Evolutionary conservation across 2,888 invertebrate species (phyloP).

Genomic region (Hipparchia sbordonii): DNA sequence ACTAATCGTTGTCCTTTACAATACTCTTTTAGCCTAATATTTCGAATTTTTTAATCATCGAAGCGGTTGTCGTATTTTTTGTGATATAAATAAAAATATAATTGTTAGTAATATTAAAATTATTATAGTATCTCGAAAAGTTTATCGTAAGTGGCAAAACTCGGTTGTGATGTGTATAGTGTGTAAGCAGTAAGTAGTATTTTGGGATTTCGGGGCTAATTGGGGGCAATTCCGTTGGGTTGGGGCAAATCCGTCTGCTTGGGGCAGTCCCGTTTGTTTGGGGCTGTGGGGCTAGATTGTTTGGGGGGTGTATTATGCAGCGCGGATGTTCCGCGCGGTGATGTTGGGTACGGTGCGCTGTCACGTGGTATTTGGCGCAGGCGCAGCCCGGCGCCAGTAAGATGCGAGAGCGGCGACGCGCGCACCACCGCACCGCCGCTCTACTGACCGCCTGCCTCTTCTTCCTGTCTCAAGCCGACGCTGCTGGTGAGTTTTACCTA

Average conservation of each 20-base stretch:
- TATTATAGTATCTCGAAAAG: constrained; percentile 23
- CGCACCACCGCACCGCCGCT: constrained; percentile 75
- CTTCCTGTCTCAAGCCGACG: constrained; percentile 74
- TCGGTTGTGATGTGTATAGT: constrained; percentile 82
- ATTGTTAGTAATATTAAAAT: constrained; percentile 47
- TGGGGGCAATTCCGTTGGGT: constrained; percentile 17
- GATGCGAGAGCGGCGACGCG: constrained; percentile 79
- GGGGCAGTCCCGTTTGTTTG: constrained; percentile 14
- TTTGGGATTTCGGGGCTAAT: constrained; percentile 29
- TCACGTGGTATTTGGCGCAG: constrained; percentile 75
- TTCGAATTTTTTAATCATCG: constrained; percentile 76
- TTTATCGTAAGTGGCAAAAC: constrained; percentile 75
- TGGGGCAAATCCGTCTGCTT: not conserved
- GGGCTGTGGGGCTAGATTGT: constrained; percentile 7
- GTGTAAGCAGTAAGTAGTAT: constrained; percentile 71
- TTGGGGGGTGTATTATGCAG: constrained; percentile 40
- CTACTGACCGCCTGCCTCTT: constrained; percentile 75
- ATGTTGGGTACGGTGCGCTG: constrained; percentile 66
- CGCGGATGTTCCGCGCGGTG: constrained; percentile 67
- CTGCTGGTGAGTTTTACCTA: constrained; percentile 66
- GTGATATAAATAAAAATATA: constrained; percentile 64
- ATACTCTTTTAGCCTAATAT: constrained; percentile 49
- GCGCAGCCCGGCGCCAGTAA: constrained; percentile 81
- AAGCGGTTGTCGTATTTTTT: constrained; percentile 83
- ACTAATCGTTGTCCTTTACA: constrained; percentile 64